Evolutionary conservation across 2,888 invertebrate genomes (phyloP), one percentile per base, ranked within the genome.

Genomic region (Eilema caniola): DNA sequence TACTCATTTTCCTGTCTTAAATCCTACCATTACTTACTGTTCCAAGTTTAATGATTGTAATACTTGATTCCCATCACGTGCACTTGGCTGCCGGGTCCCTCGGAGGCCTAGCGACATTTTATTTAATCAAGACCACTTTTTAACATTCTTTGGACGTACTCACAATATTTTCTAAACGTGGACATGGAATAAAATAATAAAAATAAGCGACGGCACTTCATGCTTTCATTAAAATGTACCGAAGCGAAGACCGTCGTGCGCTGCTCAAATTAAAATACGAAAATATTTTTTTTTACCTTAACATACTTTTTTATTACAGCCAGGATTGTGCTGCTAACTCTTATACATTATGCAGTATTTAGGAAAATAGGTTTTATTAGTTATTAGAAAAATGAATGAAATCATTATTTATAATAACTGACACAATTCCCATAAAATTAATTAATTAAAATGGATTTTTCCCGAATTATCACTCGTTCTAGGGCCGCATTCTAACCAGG

Each of bases 41-140:
- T 86, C 80, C 81, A 76, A 78, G 82, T 87, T 88, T 86, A 87
- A 81, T 80, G 80, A 85, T 75, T 64, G 73, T 87, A 83, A 86
- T 89, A 82, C 81, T 84, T 83, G 84, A 94, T 92, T 91, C 93
- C 76, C 80, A 86, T 90, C 94, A 93, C 93, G 93, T 88, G 81
- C 85, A 76, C 67, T 76, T 66, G 79, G 66, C 80, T 86, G 85
- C 84, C 86, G 78, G 79, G 75, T 83, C 86, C 88, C 82, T 77
- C 79, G 80, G 82, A 78, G 83, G 84, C 84, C 83, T 84, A 82
- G 89, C 90, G 92, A 91, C 94, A 89, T 91, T 94, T 93, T 94
- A 94, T 95, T 94, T 94, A 94, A 95, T 94, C 94, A 94, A 91
- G 91, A 88, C 87, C 89, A 92, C 91, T 93, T 93, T 94, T 95